These are phyloP conservation scores for Parapsyche elsis DNA, from an alignment of 1,140 invertebrate species.

Conservation along the genomic window DNA sequence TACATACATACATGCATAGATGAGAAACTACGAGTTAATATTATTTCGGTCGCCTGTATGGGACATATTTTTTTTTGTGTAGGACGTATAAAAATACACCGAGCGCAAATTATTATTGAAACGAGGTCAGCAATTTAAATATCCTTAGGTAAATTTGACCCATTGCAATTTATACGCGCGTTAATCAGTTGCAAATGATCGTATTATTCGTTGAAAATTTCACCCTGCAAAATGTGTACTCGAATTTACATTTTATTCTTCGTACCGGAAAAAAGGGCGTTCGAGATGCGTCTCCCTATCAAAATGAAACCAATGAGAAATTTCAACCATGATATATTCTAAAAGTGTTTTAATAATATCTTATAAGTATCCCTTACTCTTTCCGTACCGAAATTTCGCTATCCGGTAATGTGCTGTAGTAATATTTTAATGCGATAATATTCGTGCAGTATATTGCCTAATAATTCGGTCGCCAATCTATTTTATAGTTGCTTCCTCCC, in stretches of 20 bases:
- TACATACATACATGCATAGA: no score
- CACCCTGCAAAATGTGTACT: not conserved
- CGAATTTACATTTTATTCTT: conserved; percentile 33
- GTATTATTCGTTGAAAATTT: not conserved
- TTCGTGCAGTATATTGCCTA: not conserved
- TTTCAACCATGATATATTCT: not conserved
- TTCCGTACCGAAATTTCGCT: not conserved
- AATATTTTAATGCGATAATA: not conserved
- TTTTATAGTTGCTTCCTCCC: conserved; percentile 23
- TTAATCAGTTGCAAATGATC: conserved; percentile 35
- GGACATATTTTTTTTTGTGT: no score
- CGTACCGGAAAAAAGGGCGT: not conserved
- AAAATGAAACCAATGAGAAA: not conserved
- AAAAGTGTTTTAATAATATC: no score
- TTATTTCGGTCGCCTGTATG: no score
- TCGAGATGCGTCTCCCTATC: not conserved
- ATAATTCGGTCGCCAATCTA: not conserved
- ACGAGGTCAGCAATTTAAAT: conserved; percentile 5
- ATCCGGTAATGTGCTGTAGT: not conserved
- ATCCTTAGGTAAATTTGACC: conserved; percentile 6
- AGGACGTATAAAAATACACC: no score
- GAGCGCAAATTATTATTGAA: not conserved
- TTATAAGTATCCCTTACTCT: not conserved
- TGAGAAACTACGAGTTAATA: no score
- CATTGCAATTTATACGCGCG: no score